A percentile compares a stretch with the other conserved stretches of the same genome.
phyloP scores from a whole-genome alignment of 1,140 invertebrate species.

The Drosophila fuyamai region DNA sequence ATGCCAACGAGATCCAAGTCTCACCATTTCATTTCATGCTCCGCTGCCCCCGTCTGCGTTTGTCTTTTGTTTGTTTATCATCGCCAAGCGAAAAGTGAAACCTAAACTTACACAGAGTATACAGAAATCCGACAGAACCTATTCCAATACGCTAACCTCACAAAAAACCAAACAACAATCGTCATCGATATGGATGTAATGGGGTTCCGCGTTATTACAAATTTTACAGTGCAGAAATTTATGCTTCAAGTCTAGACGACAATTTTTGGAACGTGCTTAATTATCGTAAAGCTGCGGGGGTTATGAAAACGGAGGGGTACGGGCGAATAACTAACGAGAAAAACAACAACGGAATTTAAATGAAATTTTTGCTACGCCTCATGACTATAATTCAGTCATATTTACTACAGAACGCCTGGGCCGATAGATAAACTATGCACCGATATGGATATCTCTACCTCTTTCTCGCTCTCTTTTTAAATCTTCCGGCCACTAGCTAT shows the following conservation, averaged over 20 bases:
- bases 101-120: slow-evolving; percentile 55
- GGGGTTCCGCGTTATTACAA: slow-evolving; percentile 74
- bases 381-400: slow-evolving; percentile 59
- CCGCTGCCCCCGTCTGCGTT: slow-evolving; percentile 31
- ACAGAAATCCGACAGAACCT: slow-evolving; percentile 15
- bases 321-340: slow-evolving; percentile 6
- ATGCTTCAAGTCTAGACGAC: slow-evolving; percentile 80
- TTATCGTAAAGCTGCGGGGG: slow-evolving; percentile 48
- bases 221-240: slow-evolving; percentile 77
- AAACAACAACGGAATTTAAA: slow-evolving; percentile 53
- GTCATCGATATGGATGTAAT: slow-evolving; percentile 51
- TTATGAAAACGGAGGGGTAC: neutral
- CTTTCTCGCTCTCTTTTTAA: neutral
- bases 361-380: slow-evolving; percentile 41
- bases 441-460: slow-evolving; percentile 31
- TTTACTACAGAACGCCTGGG: slow-evolving; percentile 29
- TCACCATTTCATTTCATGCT: slow-evolving; percentile 62
- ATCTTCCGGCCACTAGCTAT: neutral
- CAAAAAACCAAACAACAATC: slow-evolving; percentile 24
- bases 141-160: slow-evolving; percentile 23
- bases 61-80: slow-evolving; percentile 46
- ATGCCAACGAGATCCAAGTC: slow-evolving; percentile 34
- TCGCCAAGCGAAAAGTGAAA: slow-evolving; percentile 44
- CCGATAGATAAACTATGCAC: slow-evolving; percentile 28
- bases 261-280: slow-evolving; percentile 79